A percentile compares a stretch with the other conserved stretches of the same genome.
phyloP scores from a whole-genome alignment of 2,888 invertebrate genomes.

The Vesta saturnalis region DNA sequence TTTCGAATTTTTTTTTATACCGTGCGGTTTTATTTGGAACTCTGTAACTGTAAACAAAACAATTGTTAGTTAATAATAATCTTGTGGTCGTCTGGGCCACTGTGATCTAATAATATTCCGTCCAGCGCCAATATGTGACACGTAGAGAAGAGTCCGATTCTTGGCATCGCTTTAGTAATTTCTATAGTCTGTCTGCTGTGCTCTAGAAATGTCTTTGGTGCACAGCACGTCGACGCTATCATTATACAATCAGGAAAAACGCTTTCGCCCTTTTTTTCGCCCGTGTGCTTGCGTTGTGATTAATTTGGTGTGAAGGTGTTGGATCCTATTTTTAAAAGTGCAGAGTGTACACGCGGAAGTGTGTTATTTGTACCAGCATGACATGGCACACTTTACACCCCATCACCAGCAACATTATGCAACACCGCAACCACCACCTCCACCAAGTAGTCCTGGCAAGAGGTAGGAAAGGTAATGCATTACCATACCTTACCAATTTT shows the following conservation, averaged over 20 bases:
- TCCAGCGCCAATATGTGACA: conserved; percentile 30
- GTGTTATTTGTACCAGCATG: conserved; percentile 37
- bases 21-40: conserved; percentile 1
- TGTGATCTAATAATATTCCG: conserved; percentile 37
- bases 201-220: conserved; percentile 35
- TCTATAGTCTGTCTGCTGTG: conserved; percentile 29
- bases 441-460: conserved; percentile 39
- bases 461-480: conserved; percentile 49
- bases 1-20: not conserved
- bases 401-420: conserved; percentile 29
- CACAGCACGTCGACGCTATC: conserved; percentile 16
- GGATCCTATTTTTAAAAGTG: conserved; percentile 18
- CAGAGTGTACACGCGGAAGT: conserved; percentile 24
- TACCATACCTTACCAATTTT: conserved; percentile 29
- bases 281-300: conserved; percentile 7
- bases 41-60: conserved; percentile 33
- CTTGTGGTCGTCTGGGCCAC: conserved; percentile 36
- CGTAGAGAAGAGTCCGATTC: conserved; percentile 29
- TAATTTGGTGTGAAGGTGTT: not conserved
- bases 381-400: conserved; percentile 44
- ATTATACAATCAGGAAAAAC: not conserved
- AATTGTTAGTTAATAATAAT: conserved; percentile 39
- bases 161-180: conserved; percentile 36
- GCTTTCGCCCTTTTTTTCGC: not conserved
- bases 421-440: conserved; percentile 21